These are phyloP conservation scores for Venusia cambrica DNA, from an alignment of 2,888 invertebrate species.

Conservation along the genomic window DNA sequence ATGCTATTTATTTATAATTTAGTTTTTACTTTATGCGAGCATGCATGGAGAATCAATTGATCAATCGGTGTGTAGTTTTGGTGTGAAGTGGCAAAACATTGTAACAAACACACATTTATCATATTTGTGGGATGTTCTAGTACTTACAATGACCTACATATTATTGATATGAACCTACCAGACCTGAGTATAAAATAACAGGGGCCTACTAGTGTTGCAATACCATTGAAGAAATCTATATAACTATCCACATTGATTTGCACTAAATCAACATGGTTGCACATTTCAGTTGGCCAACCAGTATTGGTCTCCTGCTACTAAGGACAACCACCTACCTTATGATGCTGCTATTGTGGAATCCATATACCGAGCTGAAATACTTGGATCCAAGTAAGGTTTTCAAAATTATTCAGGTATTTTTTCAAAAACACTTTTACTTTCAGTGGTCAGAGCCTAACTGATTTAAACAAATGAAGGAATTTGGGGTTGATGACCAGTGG, in stretches of 20 bases:
- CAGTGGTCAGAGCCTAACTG: constrained; percentile 59
- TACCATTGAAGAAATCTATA: constrained; percentile 57
- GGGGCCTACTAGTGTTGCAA: constrained; percentile 63
- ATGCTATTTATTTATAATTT: too few relatives aligned
- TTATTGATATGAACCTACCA: not conserved
- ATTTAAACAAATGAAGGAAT: constrained; percentile 62
- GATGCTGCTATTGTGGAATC: constrained; percentile 91
- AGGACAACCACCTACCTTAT: constrained; percentile 86
- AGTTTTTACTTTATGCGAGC: too few relatives aligned
- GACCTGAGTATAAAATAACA: constrained; percentile 9
- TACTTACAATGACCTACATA: too few relatives aligned
- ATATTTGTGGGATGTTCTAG: too few relatives aligned
- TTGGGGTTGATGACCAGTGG: constrained; percentile 65
- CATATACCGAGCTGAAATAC: constrained; percentile 93
- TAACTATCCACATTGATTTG: constrained; percentile 68
- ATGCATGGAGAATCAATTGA: too few relatives aligned
- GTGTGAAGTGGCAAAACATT: too few relatives aligned
- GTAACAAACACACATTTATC: too few relatives aligned
- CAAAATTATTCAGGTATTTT: constrained; percentile 4
- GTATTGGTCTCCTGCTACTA: constrained; percentile 95
- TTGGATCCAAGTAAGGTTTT: constrained; percentile 86
- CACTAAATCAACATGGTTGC: constrained; percentile 63
- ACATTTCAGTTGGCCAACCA: constrained; percentile 89
- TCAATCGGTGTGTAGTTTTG: too few relatives aligned
- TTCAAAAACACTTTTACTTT: constrained; percentile 35